Conservation (phyloP, 1,140 invertebrate species). For the Paramacrobiotus metropolitanus region DNA sequence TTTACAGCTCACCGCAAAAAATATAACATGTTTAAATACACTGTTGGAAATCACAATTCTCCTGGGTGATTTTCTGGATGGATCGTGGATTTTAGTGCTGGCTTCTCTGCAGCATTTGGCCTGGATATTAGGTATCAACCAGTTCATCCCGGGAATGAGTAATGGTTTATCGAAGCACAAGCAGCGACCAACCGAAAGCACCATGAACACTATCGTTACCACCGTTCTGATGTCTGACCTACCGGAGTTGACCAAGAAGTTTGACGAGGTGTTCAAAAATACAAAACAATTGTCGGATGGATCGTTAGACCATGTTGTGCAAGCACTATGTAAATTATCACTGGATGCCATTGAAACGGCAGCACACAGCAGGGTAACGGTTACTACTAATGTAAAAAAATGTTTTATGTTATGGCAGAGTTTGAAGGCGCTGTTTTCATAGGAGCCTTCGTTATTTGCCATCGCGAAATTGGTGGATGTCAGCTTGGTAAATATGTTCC, state of each 20-base stretch:
- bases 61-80: conserved; percentile 69
- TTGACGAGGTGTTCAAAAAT: conserved; percentile 13
- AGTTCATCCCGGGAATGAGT: conserved; percentile 12
- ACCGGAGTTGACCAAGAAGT: conserved; percentile 38
- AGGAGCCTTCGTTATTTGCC: conserved; percentile 87
- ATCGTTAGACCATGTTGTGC: conserved; percentile 79
- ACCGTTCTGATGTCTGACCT: conserved; percentile 86
- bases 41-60: conserved; percentile 64
- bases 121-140: conserved; percentile 86
- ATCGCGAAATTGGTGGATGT: conserved; percentile 91
- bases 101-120: conserved; percentile 81
- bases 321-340: conserved; percentile 82
- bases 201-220: conserved; percentile 64
- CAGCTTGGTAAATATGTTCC: conserved; percentile 68
- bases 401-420: too few species aligned
- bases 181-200: conserved; percentile 1
- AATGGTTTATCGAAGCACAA: conserved; percentile 10
- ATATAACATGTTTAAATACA: conserved; percentile 82
- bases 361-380: conserved; percentile 68
- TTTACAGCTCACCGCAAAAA: conserved; percentile 62
- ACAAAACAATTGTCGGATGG: conserved; percentile 49
- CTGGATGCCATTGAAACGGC: conserved; percentile 91
- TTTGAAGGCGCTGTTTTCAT: conserved; percentile 14
- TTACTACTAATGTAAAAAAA: too few species aligned
- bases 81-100: conserved; percentile 81